These are phyloP conservation scores for Trinectes maculatus DNA, from an alignment of 2,113 vertebrate species.

Conservation along the genomic window DNA sequence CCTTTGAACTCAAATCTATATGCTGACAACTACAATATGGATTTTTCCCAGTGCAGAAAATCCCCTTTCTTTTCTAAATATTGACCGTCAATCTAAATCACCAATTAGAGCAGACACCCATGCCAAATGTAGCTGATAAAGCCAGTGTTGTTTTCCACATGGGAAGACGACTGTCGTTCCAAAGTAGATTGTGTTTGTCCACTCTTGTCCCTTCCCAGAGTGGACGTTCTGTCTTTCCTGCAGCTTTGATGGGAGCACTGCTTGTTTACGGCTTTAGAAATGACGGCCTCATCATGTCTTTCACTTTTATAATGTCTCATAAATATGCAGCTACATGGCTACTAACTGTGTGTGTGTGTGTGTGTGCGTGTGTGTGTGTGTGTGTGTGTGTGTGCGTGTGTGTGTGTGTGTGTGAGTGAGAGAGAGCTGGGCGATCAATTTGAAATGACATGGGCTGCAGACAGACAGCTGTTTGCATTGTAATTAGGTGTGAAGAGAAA, in stretches of 20 bases:
- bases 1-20: too few species aligned
- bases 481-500: constrained; percentile 45
- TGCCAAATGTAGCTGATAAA: constrained; percentile 24
- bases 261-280: constrained; percentile 44
- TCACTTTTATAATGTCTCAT: constrained; percentile 62
- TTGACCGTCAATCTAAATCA: constrained; percentile 21
- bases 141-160: not conserved
- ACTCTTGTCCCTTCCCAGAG: constrained; percentile 7
- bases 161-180: constrained; percentile 35
- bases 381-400: not conserved
- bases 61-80: not conserved
- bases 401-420: not conserved
- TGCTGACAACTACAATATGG: not conserved
- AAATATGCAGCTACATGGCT: constrained; percentile 75
- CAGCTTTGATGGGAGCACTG: not conserved
- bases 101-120: constrained; percentile 3
- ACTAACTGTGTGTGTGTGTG: constrained; percentile 1
- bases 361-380: constrained; percentile 1
- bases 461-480: constrained; percentile 38
- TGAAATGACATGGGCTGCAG: constrained; percentile 12
- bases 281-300: constrained; percentile 52
- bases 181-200: constrained; percentile 45
- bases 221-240: constrained; percentile 16
- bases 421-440: constrained; percentile 42
- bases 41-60: not conserved